Conservation (phyloP, 2,888 invertebrate genomes). For the Autographa gamma region DNA sequence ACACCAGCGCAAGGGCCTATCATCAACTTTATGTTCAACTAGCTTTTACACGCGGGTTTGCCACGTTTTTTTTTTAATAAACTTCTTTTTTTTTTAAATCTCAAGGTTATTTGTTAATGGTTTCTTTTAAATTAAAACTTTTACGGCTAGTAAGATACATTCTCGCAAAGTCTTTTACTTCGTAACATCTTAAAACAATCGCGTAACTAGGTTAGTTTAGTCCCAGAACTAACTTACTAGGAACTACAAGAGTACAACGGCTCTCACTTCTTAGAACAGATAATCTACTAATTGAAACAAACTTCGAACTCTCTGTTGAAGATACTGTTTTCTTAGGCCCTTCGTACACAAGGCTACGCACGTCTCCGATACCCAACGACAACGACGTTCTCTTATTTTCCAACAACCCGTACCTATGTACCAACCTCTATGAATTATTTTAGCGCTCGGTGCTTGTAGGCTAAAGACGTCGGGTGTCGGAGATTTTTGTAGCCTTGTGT, state of each 20-base stretch:
- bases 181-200: background rate
- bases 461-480: too few species aligned
- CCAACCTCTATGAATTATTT: too few species aligned
- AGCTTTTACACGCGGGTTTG: background rate
- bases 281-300: slow-evolving; percentile 36
- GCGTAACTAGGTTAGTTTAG: background rate
- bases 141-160: background rate
- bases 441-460: too few species aligned
- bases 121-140: too few species aligned
- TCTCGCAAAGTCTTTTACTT: background rate
- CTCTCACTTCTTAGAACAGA: slow-evolving; percentile 5
- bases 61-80: background rate
- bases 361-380: too few species aligned
- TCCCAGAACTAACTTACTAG: background rate
- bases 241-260: background rate
- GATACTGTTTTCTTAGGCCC: slow-evolving; percentile 37
- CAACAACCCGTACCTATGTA: too few species aligned
- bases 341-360: too few species aligned
- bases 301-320: slow-evolving; percentile 23
- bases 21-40: slow-evolving; percentile 30
- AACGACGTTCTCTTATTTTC: too few species aligned
- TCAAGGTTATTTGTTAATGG: too few species aligned
- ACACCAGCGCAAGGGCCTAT: slow-evolving; percentile 29
- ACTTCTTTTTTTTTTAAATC: background rate
- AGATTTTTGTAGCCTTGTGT: too few species aligned